Evolutionary conservation across 2,113 vertebrate species (phyloP).

Genomic region (Suricata suricatta): DNA sequence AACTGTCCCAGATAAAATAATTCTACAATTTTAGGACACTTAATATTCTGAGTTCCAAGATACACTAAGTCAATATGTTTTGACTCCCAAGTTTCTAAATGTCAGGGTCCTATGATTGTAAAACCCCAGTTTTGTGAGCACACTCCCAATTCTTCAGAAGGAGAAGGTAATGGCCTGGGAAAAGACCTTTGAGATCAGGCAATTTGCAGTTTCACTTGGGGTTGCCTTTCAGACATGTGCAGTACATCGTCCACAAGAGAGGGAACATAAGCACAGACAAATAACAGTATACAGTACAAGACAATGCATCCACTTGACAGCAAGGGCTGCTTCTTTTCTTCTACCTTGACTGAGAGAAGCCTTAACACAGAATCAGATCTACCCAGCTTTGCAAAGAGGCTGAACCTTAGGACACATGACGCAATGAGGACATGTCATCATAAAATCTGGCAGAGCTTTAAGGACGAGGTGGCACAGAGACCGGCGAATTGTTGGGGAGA

Average conservation of each 20-base stretch:
- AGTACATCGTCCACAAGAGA: slow-evolving; percentile 62
- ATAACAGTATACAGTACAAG: slow-evolving; percentile 77
- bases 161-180: background rate
- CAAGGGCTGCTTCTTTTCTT: background rate
- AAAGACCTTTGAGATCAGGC: background rate
- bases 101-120: background rate
- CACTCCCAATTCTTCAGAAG: slow-evolving; percentile 26
- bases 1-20: background rate
- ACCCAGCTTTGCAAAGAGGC: background rate
- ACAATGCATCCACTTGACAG: slow-evolving; percentile 55
- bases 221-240: slow-evolving; percentile 69
- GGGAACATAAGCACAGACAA: slow-evolving; percentile 73
- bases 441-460: background rate
- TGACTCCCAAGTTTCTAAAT: background rate
- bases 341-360: background rate
- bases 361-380: background rate
- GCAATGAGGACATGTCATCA: background rate
- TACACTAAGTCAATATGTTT: background rate
- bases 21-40: background rate
- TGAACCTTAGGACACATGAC: background rate
- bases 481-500: background rate
- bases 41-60: background rate
- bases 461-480: background rate
- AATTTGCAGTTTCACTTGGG: background rate
- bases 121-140: background rate